A percentile compares a stretch with the other conserved stretches of the same genome.
Conservation (phyloP, 2,113 vertebrate species). For the Serilophus lunatus region DNA sequence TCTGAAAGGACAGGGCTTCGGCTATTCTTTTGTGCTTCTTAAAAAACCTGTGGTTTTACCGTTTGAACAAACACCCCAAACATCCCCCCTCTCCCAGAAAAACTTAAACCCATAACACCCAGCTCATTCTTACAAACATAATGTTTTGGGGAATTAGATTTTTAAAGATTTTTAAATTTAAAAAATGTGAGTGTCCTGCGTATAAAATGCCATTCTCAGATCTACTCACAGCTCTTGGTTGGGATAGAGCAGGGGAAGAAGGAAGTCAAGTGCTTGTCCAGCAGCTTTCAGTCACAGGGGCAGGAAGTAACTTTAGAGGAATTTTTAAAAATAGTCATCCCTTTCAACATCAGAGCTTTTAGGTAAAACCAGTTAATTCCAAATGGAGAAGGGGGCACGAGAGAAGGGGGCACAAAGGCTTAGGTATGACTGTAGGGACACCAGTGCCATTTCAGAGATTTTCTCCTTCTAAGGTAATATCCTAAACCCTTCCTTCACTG, state of each 20-base stretch:
- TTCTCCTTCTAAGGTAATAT: not conserved
- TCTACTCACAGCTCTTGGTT: not conserved
- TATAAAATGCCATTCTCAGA: not conserved
- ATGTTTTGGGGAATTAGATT: not conserved
- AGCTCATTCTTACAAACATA: not conserved
- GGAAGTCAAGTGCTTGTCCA: not conserved
- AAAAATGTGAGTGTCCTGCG: not conserved
- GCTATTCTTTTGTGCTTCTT: too few relatives aligned
- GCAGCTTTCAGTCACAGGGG: not conserved
- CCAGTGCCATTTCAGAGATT: not conserved
- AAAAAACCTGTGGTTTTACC: too few relatives aligned
- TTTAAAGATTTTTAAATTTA: not conserved
- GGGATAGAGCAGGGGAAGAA: not conserved
- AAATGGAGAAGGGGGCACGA: not conserved
- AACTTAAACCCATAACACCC: too few relatives aligned
- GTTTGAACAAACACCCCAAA: too few relatives aligned
- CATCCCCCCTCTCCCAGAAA: too few relatives aligned
- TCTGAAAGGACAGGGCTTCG: too few relatives aligned
- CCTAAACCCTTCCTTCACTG: not conserved
- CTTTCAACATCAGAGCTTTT: slow-evolving; percentile 10
- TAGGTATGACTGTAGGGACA: not conserved
- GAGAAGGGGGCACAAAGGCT: not conserved
- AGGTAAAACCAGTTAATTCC: not conserved
- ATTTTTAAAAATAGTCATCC: slow-evolving; percentile 57
- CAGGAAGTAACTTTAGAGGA: slow-evolving; percentile 47